Evolutionary conservation across 2,113 vertebrate genomes (phyloP), one percentile per base, ranked within the genome.

Genomic region (Chelonoidis abingdonii): DNA sequence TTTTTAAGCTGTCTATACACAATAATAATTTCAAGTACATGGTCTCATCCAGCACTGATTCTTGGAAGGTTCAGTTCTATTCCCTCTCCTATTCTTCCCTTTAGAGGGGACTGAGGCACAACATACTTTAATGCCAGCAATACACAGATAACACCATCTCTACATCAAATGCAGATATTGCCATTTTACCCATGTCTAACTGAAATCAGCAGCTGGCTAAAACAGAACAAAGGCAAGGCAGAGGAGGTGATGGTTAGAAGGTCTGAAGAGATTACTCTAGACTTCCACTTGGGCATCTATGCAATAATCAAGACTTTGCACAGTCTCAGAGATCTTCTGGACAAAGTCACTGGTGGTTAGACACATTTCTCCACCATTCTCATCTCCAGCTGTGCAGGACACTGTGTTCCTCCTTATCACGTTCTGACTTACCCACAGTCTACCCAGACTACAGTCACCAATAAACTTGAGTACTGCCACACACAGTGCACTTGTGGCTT

Each of bases 181-280:
- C 35, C n/a, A 38, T 72, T 38, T 22, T 72, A 72, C n/a, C n/a
- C 9, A 4, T 22, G 19, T 72, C 65, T 72, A 21, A 10, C n/a
- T 38, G 65, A 94, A 93, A 87, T 50, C 49, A 87, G 53, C 44
- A 87, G 76, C 49, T 91, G 31, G 72, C 53, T 85, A 91, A 78
- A 83, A 38, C 5, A 79, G 5, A 35, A 65, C 69, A 91, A 86
- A 76, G 93, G 80, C 27, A 90, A 89, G 76, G 87, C 84, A 95
- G 11, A 78, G 72, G 84, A 76, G 88, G 85, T 89, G 94, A 49
- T 72, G 79, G 69, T 56, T 93, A 86, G 94, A 93, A 96, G 13
- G 50, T 35, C 53, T 54, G 38, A 93, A 84, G 38, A 53, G 35
- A 11, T 62, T 49, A 82, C n/a, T 91, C 21, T 62, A 91, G 16